Evolutionary conservation across 1,140 invertebrate species (phyloP), one percentile per base, ranked within the genome.

Genomic region (Drosophila willistoni): DNA sequence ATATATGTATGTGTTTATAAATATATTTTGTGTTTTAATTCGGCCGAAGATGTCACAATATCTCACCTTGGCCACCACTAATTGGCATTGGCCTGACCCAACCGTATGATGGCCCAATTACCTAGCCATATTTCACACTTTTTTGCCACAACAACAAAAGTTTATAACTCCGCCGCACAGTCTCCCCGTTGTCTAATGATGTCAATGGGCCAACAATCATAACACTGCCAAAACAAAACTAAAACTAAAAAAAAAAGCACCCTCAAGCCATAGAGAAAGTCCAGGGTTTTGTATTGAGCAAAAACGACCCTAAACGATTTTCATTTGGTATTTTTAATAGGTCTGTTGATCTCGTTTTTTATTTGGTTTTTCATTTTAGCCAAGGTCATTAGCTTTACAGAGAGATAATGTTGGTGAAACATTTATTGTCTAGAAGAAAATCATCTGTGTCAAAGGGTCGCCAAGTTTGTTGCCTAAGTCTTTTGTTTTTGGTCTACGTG

Each of bases 61-160:
- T 72, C 65, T 68, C 74, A 68, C 81, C 71, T 68, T 69, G 74
- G 64, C 56, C 70, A 36, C 34, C 10, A 81, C 61, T 77, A 81
- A 81, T 81, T 81, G 56, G 67, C 67, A 81, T 81, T 81, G 61
- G 70, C 67, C 69, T 77, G 81, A 79, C 77, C 80, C 78, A 67
- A 63, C 66, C 73, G 61, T 64, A 29, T 39, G 39, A 77, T 73
- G 80, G 78, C 69, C 82, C 79, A 78, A 86, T 67, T 82, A 64
- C 67, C 61, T 56, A 77, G 83, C 66, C 83, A 87, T 87, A 87
- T 87, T 86, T 86, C 83, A 87, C 83, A 87, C 83, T 82, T 86
- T 86, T 29, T 85, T 78, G 77, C 73, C 60, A 51, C 7, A 68
- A 56, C 73, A 71, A 84, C 73, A 29, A 6, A 29, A 29, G 6